Base-by-base conservation (phyloP, 2,888 invertebrate species). In the Synanthedon formicaeformis region DNA sequence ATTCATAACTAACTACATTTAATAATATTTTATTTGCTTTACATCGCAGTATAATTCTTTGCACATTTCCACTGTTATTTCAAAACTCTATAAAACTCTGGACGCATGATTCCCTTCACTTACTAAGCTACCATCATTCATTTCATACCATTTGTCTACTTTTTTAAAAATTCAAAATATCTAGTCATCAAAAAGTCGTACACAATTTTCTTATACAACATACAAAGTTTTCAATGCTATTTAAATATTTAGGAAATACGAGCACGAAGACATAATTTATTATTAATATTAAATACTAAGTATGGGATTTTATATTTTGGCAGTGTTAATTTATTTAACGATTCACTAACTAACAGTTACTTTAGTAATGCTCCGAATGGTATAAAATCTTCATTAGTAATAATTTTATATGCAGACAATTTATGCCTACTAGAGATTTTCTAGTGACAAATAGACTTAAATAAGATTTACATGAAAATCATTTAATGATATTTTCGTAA, bases 131-230 rank as follows among this genome's bases (percentile, higher is more conserved):
- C 45, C 14, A 34, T 10, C n/a, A n/a, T n/a, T n/a, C n/a, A n/a
- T n/a, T n/a, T 34, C 34, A 34, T 34, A 34, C 10, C 34, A 10
- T 34, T 34, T 34, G 34, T 34, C 8, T 34, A 10, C 45, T 45
- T 45, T 45, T 45, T 45, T 58, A 63, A 77, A 79, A 81, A 72
- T 66, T 76, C 75, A 79, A 80, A 82, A 81, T 74, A 13, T 13
- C 45, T 45, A 77, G 75, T 76, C 76, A 68, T 84, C 81, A 78
- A 84, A 85, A 84, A 82, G 75, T 77, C 79, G 74, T 83, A 83
- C 79, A 82, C 71, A 79, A 75, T 70, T 69, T 72, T 72, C 65
- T 73, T 75, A 75, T 58, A 69, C 73, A 63, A 54, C 57, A 62
- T 59, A 66, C 68, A 72, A 73, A 69, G 62, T 62, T 75, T 66